Evolutionary conservation across 2,888 invertebrate species (phyloP).

Genomic region (Odontothrips loti): DNA sequence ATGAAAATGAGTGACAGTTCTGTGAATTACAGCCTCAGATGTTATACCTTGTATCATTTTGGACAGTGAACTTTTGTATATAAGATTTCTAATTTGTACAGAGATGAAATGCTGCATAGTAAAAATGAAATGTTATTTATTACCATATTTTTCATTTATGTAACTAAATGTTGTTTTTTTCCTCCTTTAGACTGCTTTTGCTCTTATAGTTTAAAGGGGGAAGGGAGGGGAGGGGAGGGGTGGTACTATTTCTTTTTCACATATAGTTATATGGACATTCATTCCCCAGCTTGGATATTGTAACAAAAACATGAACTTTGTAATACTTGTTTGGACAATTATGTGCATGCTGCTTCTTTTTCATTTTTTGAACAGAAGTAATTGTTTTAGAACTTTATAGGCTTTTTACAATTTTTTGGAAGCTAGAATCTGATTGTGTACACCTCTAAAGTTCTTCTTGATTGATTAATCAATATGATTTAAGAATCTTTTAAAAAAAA

Average conservation of each 20-base stretch:
- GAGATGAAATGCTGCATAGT: neutral
- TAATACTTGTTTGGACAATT: too few species aligned
- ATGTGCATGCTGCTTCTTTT: too few species aligned
- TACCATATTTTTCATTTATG: neutral
- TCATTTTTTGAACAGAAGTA: too few species aligned
- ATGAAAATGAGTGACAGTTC: neutral
- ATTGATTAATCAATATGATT: neutral
- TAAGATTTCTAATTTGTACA: constrained; percentile 8
- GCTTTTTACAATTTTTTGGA: neutral
- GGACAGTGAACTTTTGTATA: neutral
- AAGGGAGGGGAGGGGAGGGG: neutral
- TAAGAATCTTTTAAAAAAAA: neutral
- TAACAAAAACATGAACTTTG: too few species aligned
- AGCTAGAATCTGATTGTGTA: neutral
- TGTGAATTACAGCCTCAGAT: neutral
- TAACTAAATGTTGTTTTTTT: neutral
- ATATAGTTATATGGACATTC: too few species aligned
- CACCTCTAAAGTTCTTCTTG: neutral
- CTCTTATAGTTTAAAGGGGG: neutral
- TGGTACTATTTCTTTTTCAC: neutral
- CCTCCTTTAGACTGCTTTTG: neutral
- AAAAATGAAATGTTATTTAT: neutral
- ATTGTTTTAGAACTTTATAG: neutral
- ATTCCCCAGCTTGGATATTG: too few species aligned
- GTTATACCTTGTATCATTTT: neutral